Evolutionary conservation across 2,888 invertebrate genomes (phyloP).

Genomic region (Girardia tigrina): DNA sequence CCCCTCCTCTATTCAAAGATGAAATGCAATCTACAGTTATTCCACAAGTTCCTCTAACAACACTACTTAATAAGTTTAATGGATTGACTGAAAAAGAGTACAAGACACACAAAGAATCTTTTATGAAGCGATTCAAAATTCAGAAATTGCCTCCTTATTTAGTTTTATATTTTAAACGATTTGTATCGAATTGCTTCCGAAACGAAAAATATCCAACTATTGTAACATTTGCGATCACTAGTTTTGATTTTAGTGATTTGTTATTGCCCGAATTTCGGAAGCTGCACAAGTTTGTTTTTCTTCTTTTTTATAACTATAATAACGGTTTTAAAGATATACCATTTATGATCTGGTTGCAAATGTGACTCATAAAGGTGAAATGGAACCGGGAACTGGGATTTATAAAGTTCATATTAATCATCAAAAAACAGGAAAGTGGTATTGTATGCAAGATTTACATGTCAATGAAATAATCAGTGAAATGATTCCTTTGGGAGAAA

Average conservation of each 20-base stretch:
- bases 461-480: slow-evolving; percentile 94
- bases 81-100: slow-evolving; percentile 88
- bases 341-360: slow-evolving; percentile 94
- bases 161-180: slow-evolving; percentile 87
- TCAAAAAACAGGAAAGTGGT: slow-evolving; percentile 66
- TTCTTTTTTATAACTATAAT: not conserved
- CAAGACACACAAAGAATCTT: slow-evolving; percentile 96
- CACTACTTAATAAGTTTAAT: slow-evolving; percentile 84
- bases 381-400: slow-evolving; percentile 66
- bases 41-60: slow-evolving; percentile 87
- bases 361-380: slow-evolving; percentile 94
- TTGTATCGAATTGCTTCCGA: slow-evolving; percentile 96
- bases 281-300: slow-evolving; percentile 40
- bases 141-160: slow-evolving; percentile 79
- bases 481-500: slow-evolving; percentile 96
- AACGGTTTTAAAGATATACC: slow-evolving; percentile 57
- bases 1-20: slow-evolving; percentile 84
- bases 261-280: slow-evolving; percentile 63
- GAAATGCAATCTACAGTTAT: slow-evolving; percentile 95
- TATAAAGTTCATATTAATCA: slow-evolving; percentile 53
- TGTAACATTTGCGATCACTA: slow-evolving; percentile 86
- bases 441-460: slow-evolving; percentile 80
- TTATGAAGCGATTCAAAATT: slow-evolving; percentile 86
- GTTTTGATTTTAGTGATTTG: slow-evolving; percentile 89
- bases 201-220: slow-evolving; percentile 98